Evolutionary conservation across 2,113 vertebrate species (phyloP).

Genomic region (Climacteris rufus): DNA sequence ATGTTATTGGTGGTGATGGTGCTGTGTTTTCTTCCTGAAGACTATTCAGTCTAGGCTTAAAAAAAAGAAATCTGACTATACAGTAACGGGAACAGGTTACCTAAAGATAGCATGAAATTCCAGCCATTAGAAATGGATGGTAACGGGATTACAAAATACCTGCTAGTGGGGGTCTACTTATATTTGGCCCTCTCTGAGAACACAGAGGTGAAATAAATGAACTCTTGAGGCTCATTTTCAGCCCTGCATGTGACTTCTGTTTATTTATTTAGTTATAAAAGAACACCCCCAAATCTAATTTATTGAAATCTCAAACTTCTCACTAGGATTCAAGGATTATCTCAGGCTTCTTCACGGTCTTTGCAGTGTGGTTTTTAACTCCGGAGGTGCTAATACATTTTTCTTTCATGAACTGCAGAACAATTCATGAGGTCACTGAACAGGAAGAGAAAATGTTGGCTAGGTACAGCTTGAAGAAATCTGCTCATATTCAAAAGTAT

Average conservation of each 20-base stretch:
- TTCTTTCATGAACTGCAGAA: not conserved
- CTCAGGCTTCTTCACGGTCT: not conserved
- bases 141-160: not conserved
- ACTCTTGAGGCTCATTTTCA: not conserved
- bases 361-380: not conserved
- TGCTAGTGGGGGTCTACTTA: not conserved
- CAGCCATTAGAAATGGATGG: not conserved
- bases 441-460: not conserved
- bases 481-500: not conserved
- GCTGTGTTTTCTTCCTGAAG: not conserved
- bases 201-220: not conserved
- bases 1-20: not conserved
- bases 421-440: not conserved
- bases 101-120: not conserved
- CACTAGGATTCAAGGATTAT: not conserved
- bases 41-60: not conserved
- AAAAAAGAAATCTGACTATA: not conserved
- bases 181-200: not conserved
- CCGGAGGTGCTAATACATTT: not conserved
- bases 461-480: not conserved
- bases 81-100: not conserved
- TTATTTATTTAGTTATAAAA: conserved; percentile 28
- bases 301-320: conserved; percentile 34
- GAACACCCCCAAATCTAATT: not conserved
- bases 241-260: not conserved